Conservation (phyloP, 1,140 invertebrate genomes). For the Asobara japonica region DNA sequence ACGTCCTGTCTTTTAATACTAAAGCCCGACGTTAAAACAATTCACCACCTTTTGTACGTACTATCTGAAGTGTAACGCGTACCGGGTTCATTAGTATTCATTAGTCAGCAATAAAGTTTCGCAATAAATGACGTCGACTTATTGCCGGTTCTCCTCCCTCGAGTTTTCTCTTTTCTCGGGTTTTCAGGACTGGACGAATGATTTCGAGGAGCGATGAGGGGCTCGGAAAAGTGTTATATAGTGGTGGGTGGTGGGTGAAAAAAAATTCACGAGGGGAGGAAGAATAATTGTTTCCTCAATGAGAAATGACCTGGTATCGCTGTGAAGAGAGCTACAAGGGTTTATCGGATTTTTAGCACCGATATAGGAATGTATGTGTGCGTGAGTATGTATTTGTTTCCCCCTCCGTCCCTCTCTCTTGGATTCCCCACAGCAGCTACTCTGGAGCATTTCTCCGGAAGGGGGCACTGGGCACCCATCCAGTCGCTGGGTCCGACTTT, state of each 20-base stretch:
- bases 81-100: slow-evolving; percentile 17
- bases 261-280: not conserved
- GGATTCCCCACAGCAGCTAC: no score
- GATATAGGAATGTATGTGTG: no score
- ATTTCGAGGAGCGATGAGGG: not conserved
- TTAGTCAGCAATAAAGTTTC: slow-evolving; percentile 21
- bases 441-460: no score
- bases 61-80: not conserved
- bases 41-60: slow-evolving; percentile 15
- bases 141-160: not conserved
- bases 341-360: not conserved
- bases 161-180: not conserved
- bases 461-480: no score
- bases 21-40: slow-evolving; percentile 1
- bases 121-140: slow-evolving; percentile 17
- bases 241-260: not conserved
- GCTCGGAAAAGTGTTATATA: not conserved
- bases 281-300: slow-evolving; percentile 2
- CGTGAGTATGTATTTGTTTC: no score
- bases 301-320: not conserved
- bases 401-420: no score
- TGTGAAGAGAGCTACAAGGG: not conserved
- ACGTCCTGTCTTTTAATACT: slow-evolving; percentile 13
- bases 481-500: no score
- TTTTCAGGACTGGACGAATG: not conserved